Percentiles rank a stretch among this genome's conserved stretches.
Conservation (phyloP, 2,113 vertebrate species). For the Montifringilla adamsi region DNA sequence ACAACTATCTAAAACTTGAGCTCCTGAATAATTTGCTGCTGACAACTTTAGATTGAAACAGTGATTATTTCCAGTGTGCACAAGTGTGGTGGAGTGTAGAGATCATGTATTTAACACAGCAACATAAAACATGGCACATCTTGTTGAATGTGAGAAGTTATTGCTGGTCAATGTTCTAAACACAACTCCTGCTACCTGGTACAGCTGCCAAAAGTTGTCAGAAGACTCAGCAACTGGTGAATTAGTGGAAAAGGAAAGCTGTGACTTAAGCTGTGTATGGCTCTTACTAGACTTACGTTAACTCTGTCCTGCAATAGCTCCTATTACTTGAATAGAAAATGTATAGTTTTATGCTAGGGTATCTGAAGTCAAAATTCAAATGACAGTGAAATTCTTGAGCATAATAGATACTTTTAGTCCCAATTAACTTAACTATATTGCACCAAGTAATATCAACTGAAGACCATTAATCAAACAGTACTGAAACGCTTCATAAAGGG, state of each 20-base stretch:
- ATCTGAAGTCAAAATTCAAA: not conserved
- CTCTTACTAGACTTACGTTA: not conserved
- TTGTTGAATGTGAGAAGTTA: not conserved
- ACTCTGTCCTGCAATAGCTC: not conserved
- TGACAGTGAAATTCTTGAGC: not conserved
- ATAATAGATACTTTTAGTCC: not conserved
- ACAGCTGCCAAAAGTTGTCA: not conserved
- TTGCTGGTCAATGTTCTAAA: not conserved
- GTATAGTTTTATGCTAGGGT: not conserved
- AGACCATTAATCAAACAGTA: not conserved
- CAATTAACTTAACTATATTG: not conserved
- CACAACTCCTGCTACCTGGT: not conserved
- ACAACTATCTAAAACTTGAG: not conserved
- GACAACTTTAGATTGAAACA: not conserved
- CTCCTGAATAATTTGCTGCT: not conserved
- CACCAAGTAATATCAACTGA: not conserved
- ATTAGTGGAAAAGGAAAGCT: not conserved
- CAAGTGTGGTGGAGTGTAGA: not conserved
- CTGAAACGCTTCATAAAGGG: not conserved
- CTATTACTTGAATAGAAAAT: not conserved
- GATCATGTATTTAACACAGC: not conserved
- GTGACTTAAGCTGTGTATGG: not conserved
- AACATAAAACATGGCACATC: not conserved
- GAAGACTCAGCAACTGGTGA: not conserved
- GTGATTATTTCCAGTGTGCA: not conserved